A percentile compares a stretch with the other conserved stretches of the same genome.
These are phyloP conservation scores for Coelinius sp. DNA, from an alignment of 2,888 invertebrate species.

Conservation along the genomic window DNA sequence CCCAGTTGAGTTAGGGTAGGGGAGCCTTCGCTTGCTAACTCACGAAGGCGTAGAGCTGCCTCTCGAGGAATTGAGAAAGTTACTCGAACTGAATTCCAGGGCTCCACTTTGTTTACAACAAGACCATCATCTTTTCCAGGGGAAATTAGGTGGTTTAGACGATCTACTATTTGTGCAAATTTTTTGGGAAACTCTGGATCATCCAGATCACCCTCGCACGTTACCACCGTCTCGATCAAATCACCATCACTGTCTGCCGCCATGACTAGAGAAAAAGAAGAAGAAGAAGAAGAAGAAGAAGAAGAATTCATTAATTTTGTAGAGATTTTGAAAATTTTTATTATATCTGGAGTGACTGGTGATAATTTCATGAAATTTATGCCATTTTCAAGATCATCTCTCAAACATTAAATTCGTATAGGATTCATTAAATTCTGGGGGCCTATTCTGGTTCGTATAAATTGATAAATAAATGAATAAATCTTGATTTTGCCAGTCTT, in stretches of 20 bases:
- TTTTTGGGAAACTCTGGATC: slow-evolving; percentile 89
- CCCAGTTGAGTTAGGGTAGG: slow-evolving; percentile 91
- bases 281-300: too few species aligned
- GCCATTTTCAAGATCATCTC: too few species aligned
- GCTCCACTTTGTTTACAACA: slow-evolving; percentile 88
- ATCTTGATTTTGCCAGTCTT: too few species aligned
- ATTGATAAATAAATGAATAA: too few species aligned
- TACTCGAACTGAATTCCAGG: slow-evolving; percentile 98
- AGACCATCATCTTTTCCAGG: slow-evolving; percentile 75
- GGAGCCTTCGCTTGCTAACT: slow-evolving; percentile 92
- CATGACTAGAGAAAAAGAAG: slow-evolving; percentile 76
- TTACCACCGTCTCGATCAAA: slow-evolving; percentile 85
- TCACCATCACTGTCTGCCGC: slow-evolving; percentile 88
- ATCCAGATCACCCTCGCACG: slow-evolving; percentile 91
- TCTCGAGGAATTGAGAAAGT: slow-evolving; percentile 97
- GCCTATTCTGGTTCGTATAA: too few species aligned
- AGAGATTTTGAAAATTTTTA: too few species aligned
- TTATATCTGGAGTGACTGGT: too few species aligned
- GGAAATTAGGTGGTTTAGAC: slow-evolving; percentile 84
- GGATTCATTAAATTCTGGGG: too few species aligned
- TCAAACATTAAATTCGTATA: too few species aligned
- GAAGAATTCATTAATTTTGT: too few species aligned
- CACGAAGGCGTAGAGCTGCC: slow-evolving; percentile 91
- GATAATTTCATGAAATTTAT: too few species aligned
- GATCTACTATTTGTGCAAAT: slow-evolving; percentile 83